Percentiles rank a stretch among this genome's conserved stretches.
Conservation (phyloP, 2,113 vertebrate species). For the Apeltes quadracus region DNA sequence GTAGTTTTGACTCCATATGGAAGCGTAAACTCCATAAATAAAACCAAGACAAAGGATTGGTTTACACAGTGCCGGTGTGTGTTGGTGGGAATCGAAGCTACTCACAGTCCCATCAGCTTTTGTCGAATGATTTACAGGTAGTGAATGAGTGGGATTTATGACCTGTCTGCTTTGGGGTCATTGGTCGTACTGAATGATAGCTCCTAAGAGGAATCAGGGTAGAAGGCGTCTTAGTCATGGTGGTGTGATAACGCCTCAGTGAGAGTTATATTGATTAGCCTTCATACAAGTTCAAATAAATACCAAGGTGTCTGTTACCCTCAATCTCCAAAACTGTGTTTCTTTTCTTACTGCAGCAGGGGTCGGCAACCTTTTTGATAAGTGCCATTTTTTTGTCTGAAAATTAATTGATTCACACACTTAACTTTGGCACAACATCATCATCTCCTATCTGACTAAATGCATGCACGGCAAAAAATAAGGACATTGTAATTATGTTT, state of each 20-base stretch:
- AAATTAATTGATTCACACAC: background rate
- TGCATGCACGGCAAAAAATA: background rate
- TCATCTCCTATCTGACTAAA: background rate
- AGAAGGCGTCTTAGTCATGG: slow-evolving; percentile 15
- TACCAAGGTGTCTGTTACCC: slow-evolving; percentile 7
- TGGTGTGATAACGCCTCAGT: slow-evolving; percentile 20
- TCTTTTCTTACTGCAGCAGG: background rate
- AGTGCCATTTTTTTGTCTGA: background rate
- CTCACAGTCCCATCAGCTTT: background rate
- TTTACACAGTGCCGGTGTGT: background rate
- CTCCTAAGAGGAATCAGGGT: slow-evolving; percentile 26
- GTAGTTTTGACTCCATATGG: background rate
- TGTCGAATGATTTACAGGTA: slow-evolving; percentile 16
- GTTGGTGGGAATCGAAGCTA: background rate
- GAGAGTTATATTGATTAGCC: slow-evolving; percentile 40
- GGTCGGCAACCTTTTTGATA: background rate
- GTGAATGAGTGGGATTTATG: slow-evolving; percentile 43
- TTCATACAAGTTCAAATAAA: slow-evolving; percentile 25
- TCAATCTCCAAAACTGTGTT: background rate
- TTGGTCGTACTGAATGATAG: slow-evolving; percentile 46
- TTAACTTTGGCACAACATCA: background rate
- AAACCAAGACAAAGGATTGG: background rate
- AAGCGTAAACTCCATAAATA: background rate
- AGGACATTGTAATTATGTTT: background rate
- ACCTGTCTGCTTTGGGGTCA: slow-evolving; percentile 28